Evolutionary conservation across 1,140 invertebrate species (phyloP), one percentile per base, ranked within the genome.

Genomic region (Drosophila aff.): DNA sequence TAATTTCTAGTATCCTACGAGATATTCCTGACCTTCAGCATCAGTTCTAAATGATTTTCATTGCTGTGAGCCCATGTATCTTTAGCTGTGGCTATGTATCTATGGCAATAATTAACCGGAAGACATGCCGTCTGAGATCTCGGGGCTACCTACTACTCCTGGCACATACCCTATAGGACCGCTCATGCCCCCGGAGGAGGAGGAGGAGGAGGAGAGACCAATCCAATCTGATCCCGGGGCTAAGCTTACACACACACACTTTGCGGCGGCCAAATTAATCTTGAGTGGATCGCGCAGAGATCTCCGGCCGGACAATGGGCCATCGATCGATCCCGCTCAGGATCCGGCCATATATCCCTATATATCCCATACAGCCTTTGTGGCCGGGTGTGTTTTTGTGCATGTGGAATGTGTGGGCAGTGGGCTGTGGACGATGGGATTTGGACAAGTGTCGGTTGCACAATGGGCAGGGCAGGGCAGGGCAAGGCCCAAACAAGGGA

Each of bases 171-270:
- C 2, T 8, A 44, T 16, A 26, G 28, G 13, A 15, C 11, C 26
- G 21, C 47, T 69, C 67, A 53, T 46, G 23, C 69, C 61, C 43
- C 36, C 74, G 36, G 18, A 33, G 31, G 18, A 55, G 15, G 23
- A 31, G 28, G 28, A 31, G 28, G 28, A 53, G 52, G 15, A 55
- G 52, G 18, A 55, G 15, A 57, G 36, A n/a, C 21, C 53, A 60
- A 71, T 44, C 15, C 38, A 46, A 76, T 38, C 40, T 73, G 76
- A 82, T 76, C 82, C 76, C 18, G 9, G 36, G 84, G 60, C 68
- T 90, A 85, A 85, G 81, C 85, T 90, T 89, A 55, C 52, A 31
- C 49, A 79, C 81, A 90, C 81, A 87, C 79, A 80, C 87, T 83
- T 44, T 44, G 40, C 90, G 83, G 84, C 69, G 78, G 75, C 60